Conservation (phyloP, 2,797 vertebrate species). For the Centroberyx gerrardi region DNA sequence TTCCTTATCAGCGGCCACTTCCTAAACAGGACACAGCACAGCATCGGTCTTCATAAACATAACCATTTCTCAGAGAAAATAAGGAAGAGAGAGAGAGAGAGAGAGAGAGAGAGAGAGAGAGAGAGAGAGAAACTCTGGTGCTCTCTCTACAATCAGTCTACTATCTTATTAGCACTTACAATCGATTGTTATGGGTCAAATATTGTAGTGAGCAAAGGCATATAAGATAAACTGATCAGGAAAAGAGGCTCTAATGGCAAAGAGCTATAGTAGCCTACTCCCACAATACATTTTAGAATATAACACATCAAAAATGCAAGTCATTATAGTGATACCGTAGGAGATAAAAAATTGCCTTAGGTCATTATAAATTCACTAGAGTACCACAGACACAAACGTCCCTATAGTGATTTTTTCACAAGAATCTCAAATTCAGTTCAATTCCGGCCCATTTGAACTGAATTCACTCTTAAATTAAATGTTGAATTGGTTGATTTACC, state of each 20-base stretch:
- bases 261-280: too few species aligned
- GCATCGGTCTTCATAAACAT: slow-evolving; percentile 16
- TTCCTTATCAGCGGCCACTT: slow-evolving; percentile 41
- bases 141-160: not conserved
- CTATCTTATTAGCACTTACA: not conserved
- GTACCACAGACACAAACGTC: not conserved
- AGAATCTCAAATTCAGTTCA: too few species aligned
- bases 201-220: not conserved
- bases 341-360: too few species aligned
- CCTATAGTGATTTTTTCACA: too few species aligned
- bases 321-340: not conserved
- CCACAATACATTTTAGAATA: not conserved
- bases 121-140: not conserved
- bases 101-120: not conserved
- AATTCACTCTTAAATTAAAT: not conserved
- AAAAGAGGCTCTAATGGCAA: not conserved
- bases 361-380: not conserved
- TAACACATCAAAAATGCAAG: slow-evolving; percentile 35
- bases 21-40: slow-evolving; percentile 35
- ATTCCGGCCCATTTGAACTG: not conserved
- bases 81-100: slow-evolving; percentile 1
- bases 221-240: not conserved
- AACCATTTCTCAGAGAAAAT: slow-evolving; percentile 10
- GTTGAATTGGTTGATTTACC: slow-evolving; percentile 24
- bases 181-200: not conserved